Percentiles rank a stretch among this genome's conserved stretches.
Evolutionary conservation across 2,797 vertebrate species (phyloP).

Genomic region (Oryzias dopingdopingensis): DNA sequence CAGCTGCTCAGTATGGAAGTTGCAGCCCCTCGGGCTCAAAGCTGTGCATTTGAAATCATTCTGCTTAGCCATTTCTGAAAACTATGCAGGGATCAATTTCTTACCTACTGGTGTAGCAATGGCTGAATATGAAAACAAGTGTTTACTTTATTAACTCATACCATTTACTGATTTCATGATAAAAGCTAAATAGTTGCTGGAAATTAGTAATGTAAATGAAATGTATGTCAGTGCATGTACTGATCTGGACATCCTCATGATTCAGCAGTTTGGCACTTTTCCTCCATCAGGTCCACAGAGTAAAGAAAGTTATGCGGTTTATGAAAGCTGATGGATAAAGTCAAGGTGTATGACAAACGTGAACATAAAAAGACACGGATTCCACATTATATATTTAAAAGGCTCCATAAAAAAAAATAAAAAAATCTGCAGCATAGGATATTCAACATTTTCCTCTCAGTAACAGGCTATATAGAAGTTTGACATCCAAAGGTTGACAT

Average conservation of each 20-base stretch:
- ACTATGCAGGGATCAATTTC: conserved; percentile 35
- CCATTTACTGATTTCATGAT: background rate
- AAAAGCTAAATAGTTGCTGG: too few relatives aligned
- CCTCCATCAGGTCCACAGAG: conserved; percentile 11
- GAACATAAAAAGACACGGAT: conserved; percentile 33
- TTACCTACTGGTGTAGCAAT: conserved; percentile 33
- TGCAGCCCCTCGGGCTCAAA: conserved; percentile 39
- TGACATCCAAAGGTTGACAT: conserved; percentile 11
- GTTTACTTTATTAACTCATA: conserved; percentile 42
- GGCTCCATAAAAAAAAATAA: conserved; percentile 7
- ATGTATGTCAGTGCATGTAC: background rate
- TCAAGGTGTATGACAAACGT: conserved; percentile 22
- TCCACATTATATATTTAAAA: conserved; percentile 50
- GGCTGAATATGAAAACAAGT: conserved; percentile 35
- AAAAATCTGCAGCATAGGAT: conserved; percentile 21
- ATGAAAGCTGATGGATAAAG: conserved; percentile 39
- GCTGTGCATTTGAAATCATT: conserved; percentile 44
- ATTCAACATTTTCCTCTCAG: conserved; percentile 37
- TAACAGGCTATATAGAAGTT: conserved; percentile 28
- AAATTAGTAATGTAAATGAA: too few relatives aligned
- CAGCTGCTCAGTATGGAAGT: conserved; percentile 41
- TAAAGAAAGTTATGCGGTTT: conserved; percentile 27
- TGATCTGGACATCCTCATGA: background rate
- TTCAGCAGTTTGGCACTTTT: conserved; percentile 45
- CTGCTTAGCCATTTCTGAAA: conserved; percentile 45